Evolutionary conservation across 2,888 invertebrate species (phyloP).

Genomic region (Philereme transversata): DNA sequence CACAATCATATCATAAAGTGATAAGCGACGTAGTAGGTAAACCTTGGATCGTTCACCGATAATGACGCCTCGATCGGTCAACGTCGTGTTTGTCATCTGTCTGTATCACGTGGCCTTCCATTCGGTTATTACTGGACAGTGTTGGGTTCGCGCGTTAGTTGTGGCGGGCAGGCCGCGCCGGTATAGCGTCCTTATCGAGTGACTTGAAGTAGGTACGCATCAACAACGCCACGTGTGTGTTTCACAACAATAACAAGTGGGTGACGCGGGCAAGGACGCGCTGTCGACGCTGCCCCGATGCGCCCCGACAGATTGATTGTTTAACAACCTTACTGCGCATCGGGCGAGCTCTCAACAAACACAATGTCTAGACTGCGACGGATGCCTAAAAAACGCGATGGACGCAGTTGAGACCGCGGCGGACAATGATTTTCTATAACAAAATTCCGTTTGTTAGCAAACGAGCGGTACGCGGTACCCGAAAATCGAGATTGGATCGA

Average conservation of each 20-base stretch:
- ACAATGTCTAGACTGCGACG: slow-evolving; percentile 44
- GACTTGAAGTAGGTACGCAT: slow-evolving; percentile 65
- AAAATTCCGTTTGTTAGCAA: slow-evolving; percentile 45
- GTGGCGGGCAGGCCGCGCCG: slow-evolving; percentile 69
- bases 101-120: slow-evolving; percentile 78
- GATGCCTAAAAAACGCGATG: slow-evolving; percentile 51
- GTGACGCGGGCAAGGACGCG: slow-evolving; percentile 71
- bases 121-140: slow-evolving; percentile 69
- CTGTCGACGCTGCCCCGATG: slow-evolving; percentile 48
- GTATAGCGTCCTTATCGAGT: slow-evolving; percentile 70
- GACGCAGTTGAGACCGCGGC: slow-evolving; percentile 43
- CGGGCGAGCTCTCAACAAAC: slow-evolving; percentile 39
- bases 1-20: slow-evolving; percentile 28
- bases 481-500: slow-evolving; percentile 41
- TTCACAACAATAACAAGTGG: slow-evolving; percentile 80
- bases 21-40: slow-evolving; percentile 38
- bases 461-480: slow-evolving; percentile 19
- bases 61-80: slow-evolving; percentile 60
- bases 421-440: slow-evolving; percentile 53
- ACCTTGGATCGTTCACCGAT: slow-evolving; percentile 56
- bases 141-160: slow-evolving; percentile 74
- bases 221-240: slow-evolving; percentile 79
- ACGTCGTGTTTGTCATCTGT: slow-evolving; percentile 75
- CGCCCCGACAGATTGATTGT: slow-evolving; percentile 53
- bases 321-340: slow-evolving; percentile 49